phyloP scores from a whole-genome alignment of 2,888 invertebrate genomes.

The Pasiphila rectangulata region DNA sequence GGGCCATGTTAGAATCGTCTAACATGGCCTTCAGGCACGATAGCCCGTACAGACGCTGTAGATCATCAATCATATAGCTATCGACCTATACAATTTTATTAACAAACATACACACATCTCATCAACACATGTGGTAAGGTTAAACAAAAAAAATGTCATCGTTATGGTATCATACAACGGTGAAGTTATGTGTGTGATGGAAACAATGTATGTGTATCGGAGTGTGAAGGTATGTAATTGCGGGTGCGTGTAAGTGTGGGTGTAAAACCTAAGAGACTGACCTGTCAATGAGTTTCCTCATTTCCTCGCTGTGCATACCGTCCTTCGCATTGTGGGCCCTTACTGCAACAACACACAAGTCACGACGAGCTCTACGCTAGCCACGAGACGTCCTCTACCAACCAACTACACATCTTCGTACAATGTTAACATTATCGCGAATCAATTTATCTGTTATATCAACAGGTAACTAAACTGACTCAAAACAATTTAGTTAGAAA shows the following conservation, averaged over 20 bases:
- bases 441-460: neutral
- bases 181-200: neutral
- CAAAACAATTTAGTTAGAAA: neutral
- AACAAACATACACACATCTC: neutral
- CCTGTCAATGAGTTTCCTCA: constrained; percentile 98
- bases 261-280: constrained; percentile 81
- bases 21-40: too few species aligned
- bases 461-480: neutral
- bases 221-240: neutral
- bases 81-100: too few species aligned
- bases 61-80: too few species aligned
- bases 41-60: too few species aligned
- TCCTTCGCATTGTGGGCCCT: constrained; percentile 89
- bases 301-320: constrained; percentile 96
- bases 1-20: too few species aligned
- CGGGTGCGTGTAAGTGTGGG: constrained; percentile 27
- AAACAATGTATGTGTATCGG: neutral
- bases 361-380: constrained; percentile 76
- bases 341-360: constrained; percentile 82
- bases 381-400: constrained; percentile 59
- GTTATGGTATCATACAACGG: too few species aligned
- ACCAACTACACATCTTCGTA: constrained; percentile 43
- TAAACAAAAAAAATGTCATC: too few species aligned
- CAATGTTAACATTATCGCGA: constrained; percentile 29
- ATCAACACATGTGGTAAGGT: neutral